Conservation (phyloP, 2,113 vertebrate species). For the pig (Sus scrofa) region DNA sequence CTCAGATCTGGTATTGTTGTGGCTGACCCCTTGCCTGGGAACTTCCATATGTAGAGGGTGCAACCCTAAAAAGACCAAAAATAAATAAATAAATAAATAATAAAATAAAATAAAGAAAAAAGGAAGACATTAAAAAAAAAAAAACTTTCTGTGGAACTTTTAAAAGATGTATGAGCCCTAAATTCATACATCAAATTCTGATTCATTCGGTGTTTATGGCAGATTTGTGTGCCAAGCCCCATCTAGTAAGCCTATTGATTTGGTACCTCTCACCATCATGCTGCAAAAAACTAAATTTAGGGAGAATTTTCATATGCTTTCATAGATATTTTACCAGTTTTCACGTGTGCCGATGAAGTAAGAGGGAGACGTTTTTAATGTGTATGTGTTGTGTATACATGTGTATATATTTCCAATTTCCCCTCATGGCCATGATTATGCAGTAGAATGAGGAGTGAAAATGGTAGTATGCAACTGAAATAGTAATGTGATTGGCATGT, state of each 20-base stretch:
- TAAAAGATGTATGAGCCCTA: neutral
- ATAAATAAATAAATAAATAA: too few relatives aligned
- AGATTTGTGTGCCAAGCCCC: neutral
- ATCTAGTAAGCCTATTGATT: neutral
- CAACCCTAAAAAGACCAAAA: too few relatives aligned
- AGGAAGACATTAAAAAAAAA: too few relatives aligned
- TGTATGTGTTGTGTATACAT: neutral
- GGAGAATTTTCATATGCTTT: neutral
- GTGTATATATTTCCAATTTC: neutral
- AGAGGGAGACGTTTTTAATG: neutral
- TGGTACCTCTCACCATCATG: neutral
- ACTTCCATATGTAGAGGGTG: too few relatives aligned
- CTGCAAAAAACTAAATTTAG: neutral
- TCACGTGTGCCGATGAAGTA: neutral
- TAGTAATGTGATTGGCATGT: neutral
- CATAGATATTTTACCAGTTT: neutral
- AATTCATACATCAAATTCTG: neutral
- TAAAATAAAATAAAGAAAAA: too few relatives aligned
- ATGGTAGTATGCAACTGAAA: neutral
- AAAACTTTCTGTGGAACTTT: neutral
- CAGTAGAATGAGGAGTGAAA: neutral
- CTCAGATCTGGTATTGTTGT: too few relatives aligned
- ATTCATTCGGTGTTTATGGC: neutral
- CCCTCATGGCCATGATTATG: neutral
- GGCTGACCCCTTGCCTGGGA: too few relatives aligned